A percentile compares a stretch with the other conserved stretches of the same genome.
These are phyloP conservation scores for Alaudala cheleensis DNA, from an alignment of 2,113 vertebrate species.

Conservation along the genomic window DNA sequence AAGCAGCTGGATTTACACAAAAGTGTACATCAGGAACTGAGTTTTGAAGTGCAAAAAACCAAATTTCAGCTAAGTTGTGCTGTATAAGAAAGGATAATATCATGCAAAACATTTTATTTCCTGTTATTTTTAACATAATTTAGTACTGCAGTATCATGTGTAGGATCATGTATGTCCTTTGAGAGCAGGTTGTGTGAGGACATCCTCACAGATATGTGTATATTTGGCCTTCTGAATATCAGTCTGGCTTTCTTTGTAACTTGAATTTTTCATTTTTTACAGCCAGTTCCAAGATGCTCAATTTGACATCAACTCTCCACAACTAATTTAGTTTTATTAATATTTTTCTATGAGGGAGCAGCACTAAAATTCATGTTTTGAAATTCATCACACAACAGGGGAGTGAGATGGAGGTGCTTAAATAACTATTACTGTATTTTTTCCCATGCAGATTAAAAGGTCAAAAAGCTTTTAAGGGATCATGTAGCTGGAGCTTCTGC, in stretches of 20 bases:
- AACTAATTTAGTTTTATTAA: neutral
- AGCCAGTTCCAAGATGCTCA: neutral
- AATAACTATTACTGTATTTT: neutral
- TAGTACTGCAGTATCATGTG: neutral
- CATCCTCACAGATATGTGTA: neutral
- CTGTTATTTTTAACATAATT: neutral
- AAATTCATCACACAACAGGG: neutral
- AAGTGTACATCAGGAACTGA: neutral
- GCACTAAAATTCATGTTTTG: neutral
- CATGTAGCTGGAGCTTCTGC: neutral
- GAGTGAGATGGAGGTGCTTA: neutral
- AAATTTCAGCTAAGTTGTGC: neutral
- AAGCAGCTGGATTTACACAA: constrained; percentile 7
- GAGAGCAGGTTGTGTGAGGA: neutral
- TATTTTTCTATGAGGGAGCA: neutral
- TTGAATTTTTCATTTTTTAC: neutral
- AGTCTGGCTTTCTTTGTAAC: neutral
- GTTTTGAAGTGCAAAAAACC: neutral
- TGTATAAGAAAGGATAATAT: neutral
- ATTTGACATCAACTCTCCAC: neutral
- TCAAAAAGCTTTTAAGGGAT: constrained; percentile 1
- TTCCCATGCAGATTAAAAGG: constrained; percentile 8
- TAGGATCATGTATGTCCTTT: neutral
- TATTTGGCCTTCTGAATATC: neutral
- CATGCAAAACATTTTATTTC: neutral